Conservation (phyloP, 2,113 vertebrate species). For the Crotalus helleri region DNA sequence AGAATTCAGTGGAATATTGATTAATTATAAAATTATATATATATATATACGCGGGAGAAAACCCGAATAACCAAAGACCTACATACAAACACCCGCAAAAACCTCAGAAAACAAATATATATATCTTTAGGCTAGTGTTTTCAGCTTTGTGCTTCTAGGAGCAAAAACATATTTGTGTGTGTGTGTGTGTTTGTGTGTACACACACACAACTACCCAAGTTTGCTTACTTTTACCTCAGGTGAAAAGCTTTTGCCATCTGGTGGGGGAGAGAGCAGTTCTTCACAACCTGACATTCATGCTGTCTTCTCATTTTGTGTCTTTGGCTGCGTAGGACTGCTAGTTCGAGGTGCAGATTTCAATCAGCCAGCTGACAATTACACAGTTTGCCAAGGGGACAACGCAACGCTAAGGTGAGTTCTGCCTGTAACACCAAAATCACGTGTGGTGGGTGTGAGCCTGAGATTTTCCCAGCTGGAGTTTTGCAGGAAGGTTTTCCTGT, state of each 20-base stretch:
- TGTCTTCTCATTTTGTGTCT: not conserved
- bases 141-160: too few relatives aligned
- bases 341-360: conserved; percentile 25
- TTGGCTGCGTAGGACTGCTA: conserved; percentile 3
- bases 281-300: not conserved
- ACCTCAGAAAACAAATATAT: too few relatives aligned
- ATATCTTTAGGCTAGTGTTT: too few relatives aligned
- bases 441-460: too few relatives aligned
- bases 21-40: too few relatives aligned
- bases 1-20: too few relatives aligned
- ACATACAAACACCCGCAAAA: too few relatives aligned
- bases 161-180: too few relatives aligned
- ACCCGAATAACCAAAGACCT: too few relatives aligned
- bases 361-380: conserved; percentile 29
- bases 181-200: too few relatives aligned
- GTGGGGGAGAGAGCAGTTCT: too few relatives aligned
- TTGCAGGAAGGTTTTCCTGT: not conserved
- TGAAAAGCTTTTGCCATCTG: not conserved
- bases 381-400: conserved; percentile 32
- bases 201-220: not conserved
- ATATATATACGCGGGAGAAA: too few relatives aligned
- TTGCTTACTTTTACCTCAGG: not conserved
- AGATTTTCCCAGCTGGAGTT: not conserved
- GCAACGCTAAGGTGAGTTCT: conserved; percentile 22
- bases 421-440: not conserved